Evolutionary conservation across 2,113 vertebrate species (phyloP), one percentile per base, ranked within the genome.

Genomic region (Halichoerus grypus): DNA sequence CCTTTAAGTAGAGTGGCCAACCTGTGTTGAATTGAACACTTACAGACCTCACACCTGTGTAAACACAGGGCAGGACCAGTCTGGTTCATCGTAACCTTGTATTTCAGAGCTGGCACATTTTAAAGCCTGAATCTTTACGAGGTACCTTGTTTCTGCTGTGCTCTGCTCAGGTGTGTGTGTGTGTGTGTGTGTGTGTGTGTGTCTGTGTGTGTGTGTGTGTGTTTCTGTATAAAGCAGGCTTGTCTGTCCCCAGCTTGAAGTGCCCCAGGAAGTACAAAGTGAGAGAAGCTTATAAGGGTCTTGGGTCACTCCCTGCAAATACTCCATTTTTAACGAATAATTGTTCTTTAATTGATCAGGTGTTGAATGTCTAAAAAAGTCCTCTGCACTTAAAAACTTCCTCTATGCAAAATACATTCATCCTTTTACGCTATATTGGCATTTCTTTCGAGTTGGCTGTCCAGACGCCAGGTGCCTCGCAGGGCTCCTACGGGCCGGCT

Each of bases 211-310:
- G 4, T 12, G 4, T 51, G 49, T 87, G 65, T 42, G 2, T 33
- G 55, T 71, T 61, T 49, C 55, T 5, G 2, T 7, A 26, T 13
- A 18, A 39, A 80, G 18, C n/a, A 84, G 21, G 2, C 22, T 65
- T 39, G 5, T 61, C n/a, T 67, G n/a, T 22, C 36, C 91, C 42
- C 53, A 46, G 69, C 33, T 36, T 8, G 8, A 69, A 8, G 0
- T 46, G 15, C 3, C 28, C 76, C 18, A 10, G 2, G 1, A 49
- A 39, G 46, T 2, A 46, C 1, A 6, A 63, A 12, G 18, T 10
- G 39, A 71, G 79, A 19, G 28, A 53, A 81, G 28, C n/a, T 65
- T 55, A 36, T 16, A 49, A n/a, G 24, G 7, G 12, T 28, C 31
- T 26, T 4, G 2, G 39, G 8, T 24, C 46, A 7, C 18, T 42